These are phyloP conservation scores for Argya squamiceps DNA, from an alignment of 2,797 vertebrate genomes.

Conservation along the genomic window DNA sequence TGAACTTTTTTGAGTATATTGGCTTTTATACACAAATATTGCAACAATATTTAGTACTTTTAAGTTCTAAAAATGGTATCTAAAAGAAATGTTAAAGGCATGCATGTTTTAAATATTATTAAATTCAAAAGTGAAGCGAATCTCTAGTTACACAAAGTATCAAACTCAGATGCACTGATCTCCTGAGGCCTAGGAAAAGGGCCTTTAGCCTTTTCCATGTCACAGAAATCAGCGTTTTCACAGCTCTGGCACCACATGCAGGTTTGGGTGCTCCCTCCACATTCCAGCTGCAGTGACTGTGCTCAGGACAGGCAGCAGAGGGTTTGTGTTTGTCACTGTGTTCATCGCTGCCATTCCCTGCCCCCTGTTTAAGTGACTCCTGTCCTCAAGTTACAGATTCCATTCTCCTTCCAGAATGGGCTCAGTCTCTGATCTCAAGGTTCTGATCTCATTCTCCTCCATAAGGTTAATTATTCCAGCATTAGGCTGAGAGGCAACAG, in stretches of 20 bases:
- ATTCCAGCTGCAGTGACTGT: background rate
- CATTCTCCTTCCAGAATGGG: background rate
- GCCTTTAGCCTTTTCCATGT: background rate
- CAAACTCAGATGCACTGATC: background rate
- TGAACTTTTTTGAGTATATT: conserved; percentile 51
- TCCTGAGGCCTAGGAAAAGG: background rate
- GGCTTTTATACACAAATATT: conserved; percentile 48
- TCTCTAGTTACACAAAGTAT: background rate
- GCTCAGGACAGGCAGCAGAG: background rate
- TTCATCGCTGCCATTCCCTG: background rate
- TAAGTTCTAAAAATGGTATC: background rate
- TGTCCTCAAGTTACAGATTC: background rate
- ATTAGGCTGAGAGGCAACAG: background rate
- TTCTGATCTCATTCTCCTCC: background rate
- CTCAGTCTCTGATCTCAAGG: background rate
- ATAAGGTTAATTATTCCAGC: background rate
- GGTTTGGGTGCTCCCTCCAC: background rate
- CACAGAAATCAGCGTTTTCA: background rate
- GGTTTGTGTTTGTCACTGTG: background rate
- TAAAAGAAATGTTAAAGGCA: background rate
- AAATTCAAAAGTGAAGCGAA: background rate
- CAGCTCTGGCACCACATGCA: background rate
- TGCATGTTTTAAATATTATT: background rate
- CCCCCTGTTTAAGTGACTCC: background rate
- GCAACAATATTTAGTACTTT: conserved; percentile 57